Base-by-base conservation (phyloP, 2,113 vertebrate genomes). In the Hymenochirus boettgeri region DNA sequence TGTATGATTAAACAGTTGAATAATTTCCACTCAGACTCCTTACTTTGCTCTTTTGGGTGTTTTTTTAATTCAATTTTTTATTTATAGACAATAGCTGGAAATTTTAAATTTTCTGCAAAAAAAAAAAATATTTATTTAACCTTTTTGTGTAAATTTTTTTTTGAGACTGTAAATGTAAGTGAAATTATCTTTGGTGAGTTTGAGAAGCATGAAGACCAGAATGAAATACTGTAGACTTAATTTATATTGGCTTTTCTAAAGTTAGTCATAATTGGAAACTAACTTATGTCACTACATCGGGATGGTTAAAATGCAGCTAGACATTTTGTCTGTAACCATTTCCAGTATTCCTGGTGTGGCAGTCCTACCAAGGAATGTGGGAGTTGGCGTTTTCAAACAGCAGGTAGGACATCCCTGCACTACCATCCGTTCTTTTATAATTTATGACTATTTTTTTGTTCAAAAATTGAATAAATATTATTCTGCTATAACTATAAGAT, bases 1-100 rank as follows among this genome's bases (percentile, higher is more conserved):
- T 97, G 95, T 98, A 97, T 97, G 94, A 98, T n/a, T 97, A 98
- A 95, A 93, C 94, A 96, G 92, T 95, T 96, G 95, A 96, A 94
- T 95, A 93, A 97, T 93, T 86, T 90, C 86, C 85, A 91, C 85
- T 93, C 86, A 83, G 93, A 91, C 88, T 96, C 89, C 90, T 92
- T 89, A 88, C 86, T 90, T 85, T 89, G 80, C 81, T 88, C 86
- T 79, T 78, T 59, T 89, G 85, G 89, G 80, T 82, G 88, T 88
- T 79, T 79, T 88, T 75, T 81, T 90, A 42, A 53, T 63, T 63
- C 26, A 54, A 88, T 81, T 79, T 88, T 75, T 81, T 89, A 55
- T 64, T 64, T 64, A 55, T 64, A 15, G 48, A 57, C n/a, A 57
- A 45, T 53, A 51, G 35, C 35, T 39, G 7, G 5, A 39, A 39